Base-by-base conservation (phyloP, 1,140 invertebrate species). In the Bathynomus jamesi region DNA sequence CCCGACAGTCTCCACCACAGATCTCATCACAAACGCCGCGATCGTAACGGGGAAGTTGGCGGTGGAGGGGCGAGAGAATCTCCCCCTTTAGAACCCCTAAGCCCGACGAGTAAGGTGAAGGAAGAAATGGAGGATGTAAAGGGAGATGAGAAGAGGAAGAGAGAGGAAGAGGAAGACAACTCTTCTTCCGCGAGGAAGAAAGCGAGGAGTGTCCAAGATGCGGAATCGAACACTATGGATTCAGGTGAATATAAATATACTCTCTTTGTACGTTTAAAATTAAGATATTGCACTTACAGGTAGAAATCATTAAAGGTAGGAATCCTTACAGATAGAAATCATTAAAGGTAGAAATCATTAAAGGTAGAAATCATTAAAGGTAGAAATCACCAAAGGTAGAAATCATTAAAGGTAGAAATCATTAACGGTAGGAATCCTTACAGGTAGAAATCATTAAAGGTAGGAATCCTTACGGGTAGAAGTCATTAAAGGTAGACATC, bases 201-300 rank as follows among this genome's bases (percentile, higher is more conserved):
- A 81, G 77, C 77, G 5, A 91, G 89, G 32, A 90, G 91, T 81
- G 88, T 91, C 17, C 90, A 88, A 61, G 91, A 94, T 81, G 91
- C 91, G 46, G 91, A 92, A 82, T 91, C 91, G 30, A 94, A 94
- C 81, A 93, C 91, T 70, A 89, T 91, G 80, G 90, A 92, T 83
- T 92, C 90, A 82, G 91, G 92, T 94, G 83, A 91, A 90, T 86
- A 62, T 27, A 17, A n/a, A n/a, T n/a, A n/a, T n/a, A n/a, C 40
- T 21, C 8, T 17, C 67, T 13, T 17, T 11, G 5, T 17, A 28
- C n/a, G 32, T n/a, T 10, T 40, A 27, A 27, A 1, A 4, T 17
- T 24, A 8, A 27, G 2, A 29, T 13, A 53, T 53, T 53, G 7
- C 21, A 53, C 30, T 29, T 27, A n/a, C 13, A 25, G n/a, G n/a